Conservation (phyloP, 2,797 vertebrate genomes). For the Enteromius anoplus region DNA sequence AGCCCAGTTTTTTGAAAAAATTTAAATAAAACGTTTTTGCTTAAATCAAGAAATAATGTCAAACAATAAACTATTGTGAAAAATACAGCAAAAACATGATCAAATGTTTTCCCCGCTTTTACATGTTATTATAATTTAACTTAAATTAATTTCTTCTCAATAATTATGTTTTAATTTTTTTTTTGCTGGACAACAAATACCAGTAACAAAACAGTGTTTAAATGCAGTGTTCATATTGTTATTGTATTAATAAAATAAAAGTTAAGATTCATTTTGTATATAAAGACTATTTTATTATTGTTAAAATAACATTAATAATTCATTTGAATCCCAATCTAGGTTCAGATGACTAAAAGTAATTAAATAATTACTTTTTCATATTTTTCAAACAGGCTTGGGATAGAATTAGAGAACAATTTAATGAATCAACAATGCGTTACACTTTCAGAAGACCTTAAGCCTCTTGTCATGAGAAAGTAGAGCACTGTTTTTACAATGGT, state of each 20-base stretch:
- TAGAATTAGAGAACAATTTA: neutral
- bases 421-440: constrained; percentile 7
- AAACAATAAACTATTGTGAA: no score
- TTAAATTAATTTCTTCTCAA: neutral
- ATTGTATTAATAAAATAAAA: constrained; percentile 5
- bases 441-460: neutral
- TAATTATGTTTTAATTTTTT: neutral
- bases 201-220: neutral
- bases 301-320: neutral
- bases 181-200: neutral
- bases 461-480: neutral
- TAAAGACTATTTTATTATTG: neutral
- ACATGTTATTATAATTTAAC: no score
- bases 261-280: neutral
- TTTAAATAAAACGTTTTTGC: neutral
- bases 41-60: neutral
- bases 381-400: neutral
- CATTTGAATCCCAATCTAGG: neutral
- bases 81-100: no score
- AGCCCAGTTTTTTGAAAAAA: neutral
- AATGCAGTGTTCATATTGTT: neutral
- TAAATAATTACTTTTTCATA: neutral
- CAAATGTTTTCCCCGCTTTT: no score
- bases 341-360: neutral
- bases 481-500: neutral